These are phyloP conservation scores for Patagioenas fasciata DNA, from an alignment of 2,113 vertebrate genomes.

Conservation along the genomic window DNA sequence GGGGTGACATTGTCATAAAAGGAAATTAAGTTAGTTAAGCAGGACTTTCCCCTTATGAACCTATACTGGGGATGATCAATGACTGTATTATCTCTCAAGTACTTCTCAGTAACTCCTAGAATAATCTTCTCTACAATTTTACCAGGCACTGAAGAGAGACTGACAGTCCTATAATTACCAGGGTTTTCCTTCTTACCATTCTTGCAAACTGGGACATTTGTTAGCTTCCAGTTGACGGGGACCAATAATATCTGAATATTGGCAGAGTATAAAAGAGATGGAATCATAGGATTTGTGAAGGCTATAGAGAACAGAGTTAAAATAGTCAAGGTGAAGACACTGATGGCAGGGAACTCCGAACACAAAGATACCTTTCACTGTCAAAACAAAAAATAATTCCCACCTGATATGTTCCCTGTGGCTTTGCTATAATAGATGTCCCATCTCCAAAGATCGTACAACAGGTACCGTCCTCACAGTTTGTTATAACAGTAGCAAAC, in stretches of 20 bases:
- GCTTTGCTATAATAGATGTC: constrained; percentile 82
- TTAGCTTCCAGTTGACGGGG: background rate
- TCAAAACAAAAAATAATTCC: background rate
- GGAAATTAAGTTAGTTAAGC: background rate
- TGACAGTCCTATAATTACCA: background rate
- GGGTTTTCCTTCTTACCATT: background rate
- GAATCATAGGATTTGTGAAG: background rate
- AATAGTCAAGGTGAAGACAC: background rate
- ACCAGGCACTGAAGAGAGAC: background rate
- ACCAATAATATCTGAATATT: background rate
- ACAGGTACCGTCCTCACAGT: constrained; percentile 78
- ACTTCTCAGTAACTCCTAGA: background rate
- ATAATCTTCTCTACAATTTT: background rate
- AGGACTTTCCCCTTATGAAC: background rate
- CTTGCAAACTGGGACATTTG: background rate
- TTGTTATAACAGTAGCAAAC: constrained; percentile 82
- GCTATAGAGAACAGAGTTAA: background rate
- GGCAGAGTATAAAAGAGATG: background rate
- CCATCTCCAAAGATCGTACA: constrained; percentile 85
- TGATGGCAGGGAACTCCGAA: background rate
- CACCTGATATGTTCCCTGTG: constrained; percentile 86
- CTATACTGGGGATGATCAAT: background rate
- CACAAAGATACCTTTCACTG: background rate
- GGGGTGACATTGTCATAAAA: background rate
- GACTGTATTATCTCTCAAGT: background rate